A percentile compares a stretch with the other conserved stretches of the same genome.
These are phyloP conservation scores for Crotophaga sulcirostris DNA, from an alignment of 2,113 vertebrate species.

Conservation along the genomic window DNA sequence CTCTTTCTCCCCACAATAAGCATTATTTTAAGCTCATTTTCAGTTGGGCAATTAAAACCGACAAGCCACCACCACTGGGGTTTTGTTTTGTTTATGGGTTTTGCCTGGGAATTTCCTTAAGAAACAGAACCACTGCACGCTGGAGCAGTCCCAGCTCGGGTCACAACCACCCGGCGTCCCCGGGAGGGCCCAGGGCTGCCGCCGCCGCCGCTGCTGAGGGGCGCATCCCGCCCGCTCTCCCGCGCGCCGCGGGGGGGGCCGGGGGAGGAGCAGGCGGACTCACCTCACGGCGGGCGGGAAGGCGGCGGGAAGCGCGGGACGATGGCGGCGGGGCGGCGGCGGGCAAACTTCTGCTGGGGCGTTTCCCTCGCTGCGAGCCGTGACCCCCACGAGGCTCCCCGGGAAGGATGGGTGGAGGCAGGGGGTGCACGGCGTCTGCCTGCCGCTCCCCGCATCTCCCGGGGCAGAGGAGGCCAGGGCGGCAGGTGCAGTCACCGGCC, in stretches of 20 bases:
- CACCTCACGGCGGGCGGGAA: background rate
- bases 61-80: background rate
- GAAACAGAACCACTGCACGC: background rate
- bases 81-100: background rate
- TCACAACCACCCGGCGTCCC: rapidly evolving
- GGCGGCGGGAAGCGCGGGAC: too few species aligned
- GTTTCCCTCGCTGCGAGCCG: rapidly evolving
- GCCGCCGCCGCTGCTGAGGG: too few species aligned
- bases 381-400: too few species aligned
- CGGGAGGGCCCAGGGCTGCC: background rate
- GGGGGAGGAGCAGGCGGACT: background rate
- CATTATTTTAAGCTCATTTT: background rate
- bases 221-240: too few species aligned
- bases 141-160: rapidly evolving
- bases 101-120: background rate
- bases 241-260: rapidly evolving
- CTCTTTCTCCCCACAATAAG: background rate
- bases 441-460: too few species aligned
- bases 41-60: background rate
- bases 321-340: rapidly evolving
- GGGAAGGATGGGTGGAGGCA: too few species aligned
- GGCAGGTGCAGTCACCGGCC: too few species aligned
- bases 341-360: too few species aligned
- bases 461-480: background rate
- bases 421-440: too few species aligned